Conservation (phyloP, 2,888 invertebrate species). For the Stenolophus ochropezus region DNA sequence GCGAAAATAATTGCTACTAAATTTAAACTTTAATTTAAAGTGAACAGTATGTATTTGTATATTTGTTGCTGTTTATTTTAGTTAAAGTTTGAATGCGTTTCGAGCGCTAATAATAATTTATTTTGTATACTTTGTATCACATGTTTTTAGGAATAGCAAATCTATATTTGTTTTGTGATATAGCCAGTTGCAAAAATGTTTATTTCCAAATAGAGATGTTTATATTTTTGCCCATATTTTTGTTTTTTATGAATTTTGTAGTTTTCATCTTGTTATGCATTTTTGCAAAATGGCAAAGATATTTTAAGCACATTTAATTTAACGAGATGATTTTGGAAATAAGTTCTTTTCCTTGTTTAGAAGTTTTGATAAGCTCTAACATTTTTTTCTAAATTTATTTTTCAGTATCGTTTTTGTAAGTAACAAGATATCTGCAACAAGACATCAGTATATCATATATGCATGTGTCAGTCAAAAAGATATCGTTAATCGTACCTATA, state of each 20-base stretch:
- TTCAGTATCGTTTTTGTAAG: constrained; percentile 17
- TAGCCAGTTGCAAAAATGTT: constrained; percentile 42
- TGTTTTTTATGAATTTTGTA: constrained; percentile 24
- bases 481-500: constrained; percentile 8
- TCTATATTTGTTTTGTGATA: constrained; percentile 54
- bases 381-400: constrained; percentile 1
- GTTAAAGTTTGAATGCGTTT: constrained; percentile 42
- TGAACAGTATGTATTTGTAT: constrained; percentile 12
- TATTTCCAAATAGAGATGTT: background rate
- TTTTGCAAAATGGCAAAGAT: constrained; percentile 66
- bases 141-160: constrained; percentile 60
- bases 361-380: background rate
- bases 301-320: constrained; percentile 64
- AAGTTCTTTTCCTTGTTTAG: background rate
- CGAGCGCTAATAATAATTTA: constrained; percentile 56
- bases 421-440: constrained; percentile 41
- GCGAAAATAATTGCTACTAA: constrained; percentile 14
- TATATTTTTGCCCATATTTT: background rate
- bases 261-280: background rate
- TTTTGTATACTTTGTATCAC: constrained; percentile 58
- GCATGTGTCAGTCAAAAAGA: constrained; percentile 40
- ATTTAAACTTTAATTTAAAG: constrained; percentile 23
- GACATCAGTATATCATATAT: constrained; percentile 50
- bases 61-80: constrained; percentile 24
- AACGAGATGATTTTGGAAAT: background rate